phyloP scores from a whole-genome alignment of 2,113 vertebrate species.

The Ictalurus furcatus region DNA sequence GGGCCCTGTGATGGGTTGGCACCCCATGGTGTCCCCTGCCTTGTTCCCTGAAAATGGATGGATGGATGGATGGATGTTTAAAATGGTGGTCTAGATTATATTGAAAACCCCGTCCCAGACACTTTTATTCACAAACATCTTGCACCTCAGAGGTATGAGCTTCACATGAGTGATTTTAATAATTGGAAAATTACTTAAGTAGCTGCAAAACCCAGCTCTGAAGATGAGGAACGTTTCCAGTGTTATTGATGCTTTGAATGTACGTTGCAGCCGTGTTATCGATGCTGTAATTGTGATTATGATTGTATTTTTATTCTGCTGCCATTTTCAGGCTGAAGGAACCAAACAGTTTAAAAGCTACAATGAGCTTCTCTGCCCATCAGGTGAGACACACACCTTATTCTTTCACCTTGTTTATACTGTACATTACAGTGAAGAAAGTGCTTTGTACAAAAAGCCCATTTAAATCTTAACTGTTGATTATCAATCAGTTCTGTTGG shows the following conservation, averaged over 20 bases:
- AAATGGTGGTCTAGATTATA: too few species aligned
- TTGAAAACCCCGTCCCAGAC: not conserved
- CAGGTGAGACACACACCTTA: slow-evolving; percentile 59
- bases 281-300: not conserved
- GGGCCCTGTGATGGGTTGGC: too few species aligned
- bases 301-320: not conserved
- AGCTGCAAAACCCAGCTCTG: not conserved
- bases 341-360: slow-evolving; percentile 62
- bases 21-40: too few species aligned
- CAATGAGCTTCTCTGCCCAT: slow-evolving; percentile 69
- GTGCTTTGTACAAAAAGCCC: not conserved
- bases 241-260: slow-evolving; percentile 67
- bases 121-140: not conserved
- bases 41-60: too few species aligned
- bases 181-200: not conserved
- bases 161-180: not conserved
- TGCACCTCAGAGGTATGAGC: not conserved
- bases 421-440: not conserved
- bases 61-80: not conserved
- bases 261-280: not conserved
- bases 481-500: not conserved
- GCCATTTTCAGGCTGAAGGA: slow-evolving; percentile 70
- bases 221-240: not conserved
- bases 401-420: not conserved
- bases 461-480: not conserved